These are phyloP conservation scores for Pseudochaenichthys georgianus DNA, from an alignment of 2,797 vertebrate genomes.

Conservation along the genomic window DNA sequence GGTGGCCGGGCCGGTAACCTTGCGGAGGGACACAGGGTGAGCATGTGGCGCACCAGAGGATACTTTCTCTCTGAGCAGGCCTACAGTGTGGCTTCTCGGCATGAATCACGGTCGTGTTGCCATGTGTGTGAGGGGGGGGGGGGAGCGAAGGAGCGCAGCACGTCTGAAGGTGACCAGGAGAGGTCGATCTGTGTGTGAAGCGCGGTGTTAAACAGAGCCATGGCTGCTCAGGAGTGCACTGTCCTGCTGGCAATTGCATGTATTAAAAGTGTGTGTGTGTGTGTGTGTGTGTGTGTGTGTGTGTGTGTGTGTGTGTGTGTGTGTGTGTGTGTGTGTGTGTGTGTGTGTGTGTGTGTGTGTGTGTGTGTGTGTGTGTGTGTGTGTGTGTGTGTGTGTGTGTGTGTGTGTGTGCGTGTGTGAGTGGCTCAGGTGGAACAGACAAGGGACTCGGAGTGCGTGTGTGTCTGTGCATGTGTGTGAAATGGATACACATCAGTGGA, in stretches of 20 bases:
- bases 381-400: not conserved
- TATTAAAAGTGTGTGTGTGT: slow-evolving; percentile 16
- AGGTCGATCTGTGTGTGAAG: slow-evolving; percentile 82
- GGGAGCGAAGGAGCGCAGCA: slow-evolving; percentile 55
- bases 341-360: slow-evolving; percentile 25
- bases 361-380: slow-evolving; percentile 21
- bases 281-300: not conserved
- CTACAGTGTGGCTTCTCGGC: slow-evolving; percentile 21
- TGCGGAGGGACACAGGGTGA: slow-evolving; percentile 78
- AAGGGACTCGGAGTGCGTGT: not conserved
- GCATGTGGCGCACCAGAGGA: slow-evolving; percentile 73
- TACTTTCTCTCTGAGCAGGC: slow-evolving; percentile 10
- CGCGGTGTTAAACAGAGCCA: slow-evolving; percentile 47
- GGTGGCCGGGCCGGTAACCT: slow-evolving; percentile 82
- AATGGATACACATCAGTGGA: not conserved
- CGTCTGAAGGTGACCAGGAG: slow-evolving; percentile 87
- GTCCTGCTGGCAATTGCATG: slow-evolving; percentile 1
- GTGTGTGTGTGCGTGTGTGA: slow-evolving; percentile 2
- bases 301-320: slow-evolving; percentile 7
- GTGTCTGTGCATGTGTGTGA: not conserved
- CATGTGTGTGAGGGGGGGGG: slow-evolving; percentile 16
- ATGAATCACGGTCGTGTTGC: slow-evolving; percentile 34
- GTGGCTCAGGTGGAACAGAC: too few relatives aligned
- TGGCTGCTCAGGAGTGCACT: slow-evolving; percentile 28
- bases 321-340: too few relatives aligned